These are phyloP conservation scores for Butorides virescens DNA, from an alignment of 2,113 vertebrate genomes.

Conservation along the genomic window DNA sequence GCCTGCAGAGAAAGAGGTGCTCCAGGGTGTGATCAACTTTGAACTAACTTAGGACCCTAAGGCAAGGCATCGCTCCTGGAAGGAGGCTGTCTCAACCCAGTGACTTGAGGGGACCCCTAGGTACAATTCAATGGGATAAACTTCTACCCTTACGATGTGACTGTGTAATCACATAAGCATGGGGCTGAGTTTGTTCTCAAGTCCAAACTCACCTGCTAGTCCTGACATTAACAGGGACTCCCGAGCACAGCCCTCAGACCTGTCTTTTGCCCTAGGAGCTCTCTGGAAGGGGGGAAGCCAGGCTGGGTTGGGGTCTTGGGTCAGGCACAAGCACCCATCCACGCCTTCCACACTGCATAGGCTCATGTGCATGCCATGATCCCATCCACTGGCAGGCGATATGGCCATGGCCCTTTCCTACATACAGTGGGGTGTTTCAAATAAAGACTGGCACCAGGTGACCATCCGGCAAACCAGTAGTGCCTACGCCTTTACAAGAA, in stretches of 20 bases:
- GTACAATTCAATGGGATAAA: not conserved
- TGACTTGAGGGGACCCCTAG: not conserved
- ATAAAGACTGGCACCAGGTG: not conserved
- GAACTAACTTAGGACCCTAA: not conserved
- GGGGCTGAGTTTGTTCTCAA: not conserved
- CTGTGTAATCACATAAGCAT: not conserved
- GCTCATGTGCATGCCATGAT: not conserved
- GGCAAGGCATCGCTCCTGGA: not conserved
- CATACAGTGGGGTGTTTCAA: not conserved
- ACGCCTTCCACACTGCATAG: not conserved
- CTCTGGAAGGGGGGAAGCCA: not conserved
- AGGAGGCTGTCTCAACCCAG: not conserved
- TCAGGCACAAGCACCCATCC: not conserved
- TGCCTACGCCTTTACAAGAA: not conserved
- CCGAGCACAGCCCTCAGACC: fast-evolving
- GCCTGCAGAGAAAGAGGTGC: not conserved
- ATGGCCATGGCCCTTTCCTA: not conserved
- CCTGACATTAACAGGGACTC: fast-evolving
- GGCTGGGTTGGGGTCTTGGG: not conserved
- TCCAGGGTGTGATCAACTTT: not conserved
- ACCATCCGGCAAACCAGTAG: not conserved
- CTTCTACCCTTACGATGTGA: not conserved
- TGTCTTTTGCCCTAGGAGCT: not conserved
- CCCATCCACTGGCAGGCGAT: not conserved
- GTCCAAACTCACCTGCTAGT: not conserved